Evolutionary conservation across 2,888 invertebrate species (phyloP), one percentile per base, ranked within the genome.

Genomic region (Sussaba pulchella): DNA sequence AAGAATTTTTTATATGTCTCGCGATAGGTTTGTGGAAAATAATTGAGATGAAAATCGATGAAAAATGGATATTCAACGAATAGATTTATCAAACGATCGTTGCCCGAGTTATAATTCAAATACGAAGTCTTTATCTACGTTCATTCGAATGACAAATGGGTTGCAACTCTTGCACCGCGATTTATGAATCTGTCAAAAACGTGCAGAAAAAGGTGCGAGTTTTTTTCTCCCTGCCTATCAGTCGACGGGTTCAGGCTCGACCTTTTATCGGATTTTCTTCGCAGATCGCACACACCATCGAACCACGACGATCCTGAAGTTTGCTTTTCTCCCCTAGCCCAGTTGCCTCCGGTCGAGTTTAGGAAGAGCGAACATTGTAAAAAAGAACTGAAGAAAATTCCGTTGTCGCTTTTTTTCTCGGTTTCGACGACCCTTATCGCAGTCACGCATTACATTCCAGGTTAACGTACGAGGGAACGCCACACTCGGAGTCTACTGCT

Each of bases 401-500:
- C 21, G 24, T 31, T 4, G 17, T 19, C 26, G 6, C 21, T 31
- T n/a, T 24, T 50, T 52, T 17, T 19, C 47, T 24, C 14, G n/a
- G 21, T 39, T 54, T 41, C 17, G 10, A 24, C 54, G 31, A 17
- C 50, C 17, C 73, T 52, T 43, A 69, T 69, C 69, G 43, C 63
- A 19, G 41, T 52, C 54, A 43, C 64, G 39, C n/a, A 43, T 43
- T 39, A 10, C 69, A 36, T 17, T 61, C 21, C 12, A 5, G 39
- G 39, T 61, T 41, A 39, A 12, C 26, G 31, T 31, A 14, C 12
- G 14, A 31, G 21, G 21, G 9, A 21, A 21, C 47, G n/a, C n/a
- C 4, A 6, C 14, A 26, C 14, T 54, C 9, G 8, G 12, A 54
- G 31, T 47, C 19, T 19, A 19, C 17, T 5, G 1, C 14, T 31